Conservation (phyloP, 2,888 invertebrate genomes). For the Deroplatys truncata region DNA sequence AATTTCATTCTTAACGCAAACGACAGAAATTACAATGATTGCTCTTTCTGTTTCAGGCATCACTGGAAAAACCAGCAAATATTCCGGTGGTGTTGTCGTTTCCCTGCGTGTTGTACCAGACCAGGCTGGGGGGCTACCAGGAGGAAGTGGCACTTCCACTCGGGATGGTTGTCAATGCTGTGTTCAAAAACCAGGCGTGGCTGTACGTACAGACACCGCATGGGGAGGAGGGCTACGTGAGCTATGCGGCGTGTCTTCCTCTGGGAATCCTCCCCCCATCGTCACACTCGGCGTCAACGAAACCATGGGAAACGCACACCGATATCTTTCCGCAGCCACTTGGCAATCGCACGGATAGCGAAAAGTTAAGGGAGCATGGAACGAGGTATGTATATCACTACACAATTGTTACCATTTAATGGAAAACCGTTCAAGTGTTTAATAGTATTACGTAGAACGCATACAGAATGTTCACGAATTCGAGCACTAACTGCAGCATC, state of each 20-base stretch:
- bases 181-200: slow-evolving; percentile 82
- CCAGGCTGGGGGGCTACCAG: slow-evolving; percentile 36
- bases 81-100: slow-evolving; percentile 66
- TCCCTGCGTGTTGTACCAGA: slow-evolving; percentile 39
- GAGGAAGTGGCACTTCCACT: slow-evolving; percentile 50
- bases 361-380: slow-evolving; percentile 57
- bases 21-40: neutral
- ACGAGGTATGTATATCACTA: slow-evolving; percentile 64
- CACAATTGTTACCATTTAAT: too few species aligned
- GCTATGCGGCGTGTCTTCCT: slow-evolving; percentile 71
- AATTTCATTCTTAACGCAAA: neutral
- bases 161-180: slow-evolving; percentile 82
- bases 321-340: slow-evolving; percentile 73
- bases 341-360: slow-evolving; percentile 74
- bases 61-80: slow-evolving; percentile 75
- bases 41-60: slow-evolving; percentile 51
- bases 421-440: too few species aligned
- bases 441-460: too few species aligned
- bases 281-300: slow-evolving; percentile 46
- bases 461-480: too few species aligned
- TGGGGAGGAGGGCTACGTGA: slow-evolving; percentile 77
- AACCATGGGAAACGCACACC: slow-evolving; percentile 74
- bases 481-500: too few species aligned
- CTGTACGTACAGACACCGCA: slow-evolving; percentile 82
- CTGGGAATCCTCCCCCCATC: slow-evolving; percentile 65